phyloP scores from a whole-genome alignment of 1,140 invertebrate species.

The Bicyclus anynana region DNA sequence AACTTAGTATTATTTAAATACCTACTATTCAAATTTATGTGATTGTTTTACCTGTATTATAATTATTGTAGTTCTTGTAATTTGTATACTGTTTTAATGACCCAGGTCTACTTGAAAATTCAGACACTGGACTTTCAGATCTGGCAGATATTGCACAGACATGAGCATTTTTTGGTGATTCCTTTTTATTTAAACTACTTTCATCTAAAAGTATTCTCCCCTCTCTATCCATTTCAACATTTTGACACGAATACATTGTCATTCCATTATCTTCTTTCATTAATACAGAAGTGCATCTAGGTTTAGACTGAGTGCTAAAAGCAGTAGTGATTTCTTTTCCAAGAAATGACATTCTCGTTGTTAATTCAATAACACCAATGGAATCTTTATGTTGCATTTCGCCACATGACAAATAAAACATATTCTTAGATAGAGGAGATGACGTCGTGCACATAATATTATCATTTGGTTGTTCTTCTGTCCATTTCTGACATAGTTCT shows the following conservation, averaged over 20 bases:
- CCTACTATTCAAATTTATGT: too few relatives aligned
- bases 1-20: not conserved
- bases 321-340: constrained; percentile 68
- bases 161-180: constrained; percentile 20
- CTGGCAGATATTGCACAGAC: constrained; percentile 28
- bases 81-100: constrained; percentile 20
- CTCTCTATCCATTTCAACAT: constrained; percentile 65
- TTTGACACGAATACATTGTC: constrained; percentile 62
- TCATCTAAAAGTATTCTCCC: constrained; percentile 67
- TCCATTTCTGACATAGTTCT: constrained; percentile 62
- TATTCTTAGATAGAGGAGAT: constrained; percentile 54
- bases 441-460: constrained; percentile 65
- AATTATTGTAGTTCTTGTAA: constrained; percentile 1
- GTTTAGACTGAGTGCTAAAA: constrained; percentile 48
- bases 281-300: constrained; percentile 45
- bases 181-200: constrained; percentile 45
- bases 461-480: constrained; percentile 52
- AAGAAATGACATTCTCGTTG: constrained; percentile 61
- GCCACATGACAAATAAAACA: constrained; percentile 57
- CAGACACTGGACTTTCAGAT: constrained; percentile 46
- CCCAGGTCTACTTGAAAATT: constrained; percentile 37
- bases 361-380: constrained; percentile 62
- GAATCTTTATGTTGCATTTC: constrained; percentile 46
- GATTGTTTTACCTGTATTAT: constrained; percentile 21
- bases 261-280: constrained; percentile 61